Evolutionary conservation across 2,888 invertebrate genomes (phyloP), one percentile per base, ranked within the genome.

Genomic region (Cotesia congregata): DNA sequence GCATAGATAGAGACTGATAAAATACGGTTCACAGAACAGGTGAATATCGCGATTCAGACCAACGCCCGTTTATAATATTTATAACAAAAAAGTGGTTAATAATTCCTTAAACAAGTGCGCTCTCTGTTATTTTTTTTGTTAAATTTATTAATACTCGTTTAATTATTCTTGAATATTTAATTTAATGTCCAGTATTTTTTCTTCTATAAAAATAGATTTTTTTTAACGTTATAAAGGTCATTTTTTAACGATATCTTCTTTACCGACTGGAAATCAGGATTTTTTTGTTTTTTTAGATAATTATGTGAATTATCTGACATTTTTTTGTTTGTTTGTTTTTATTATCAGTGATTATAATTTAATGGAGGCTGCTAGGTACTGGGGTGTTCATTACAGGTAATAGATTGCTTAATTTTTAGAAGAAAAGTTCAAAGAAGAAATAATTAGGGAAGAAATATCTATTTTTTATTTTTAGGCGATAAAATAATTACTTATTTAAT

Each of bases 1-100:
- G 83, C 85, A 87, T 86, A 87, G 88, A 88, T 88, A 87, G 88
- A 87, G 80, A 78, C 83, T 83, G 89, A 89, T 89, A 89, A 89
- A 88, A 83, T 83, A 84, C 84, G 83, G 86, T 84, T 85, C 85
- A 86, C 84, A 83, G 84, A 87, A 85, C 88, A 87, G 87, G 87
- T 87, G 86, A 88, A 86, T 85, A 82, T 86, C 82, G 84, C 77
- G 50, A 78, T 77, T 72, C 80, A 75, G 83, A 87, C 86, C 87
- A 87, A 88, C 87, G 87, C 88, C 87, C 86, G 84, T 83, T 81
- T 81, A 30, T 17, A 17, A 17, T 17, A 17, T 17, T 1, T 17
- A 17, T 1, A 17, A 3, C 30, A 30, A 30, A 30, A 30, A 30
- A 30, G 30, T 30, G 30, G 2, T 30, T 30, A 30, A 30, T 30